These are phyloP conservation scores for Pelochelys cantorii DNA, from an alignment of 2,797 vertebrate species.

Conservation along the genomic window DNA sequence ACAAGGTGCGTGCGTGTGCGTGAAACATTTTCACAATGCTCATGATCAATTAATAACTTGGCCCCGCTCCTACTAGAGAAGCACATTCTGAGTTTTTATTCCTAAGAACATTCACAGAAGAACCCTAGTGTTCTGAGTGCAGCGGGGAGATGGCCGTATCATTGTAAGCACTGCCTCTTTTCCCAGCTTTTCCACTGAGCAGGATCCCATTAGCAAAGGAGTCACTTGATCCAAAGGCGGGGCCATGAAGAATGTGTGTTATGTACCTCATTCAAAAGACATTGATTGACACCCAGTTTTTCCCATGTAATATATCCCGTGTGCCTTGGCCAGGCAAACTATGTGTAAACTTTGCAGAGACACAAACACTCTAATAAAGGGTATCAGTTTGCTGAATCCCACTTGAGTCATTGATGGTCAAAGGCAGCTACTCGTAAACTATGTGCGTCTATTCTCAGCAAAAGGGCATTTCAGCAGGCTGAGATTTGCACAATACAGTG, in stretches of 20 bases:
- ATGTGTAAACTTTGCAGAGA: background rate
- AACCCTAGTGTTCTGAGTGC: background rate
- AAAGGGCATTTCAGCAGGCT: background rate
- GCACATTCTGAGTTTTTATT: no score
- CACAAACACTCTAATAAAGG: background rate
- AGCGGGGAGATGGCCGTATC: rapidly evolving
- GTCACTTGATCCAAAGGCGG: rapidly evolving
- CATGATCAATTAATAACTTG: rapidly evolving
- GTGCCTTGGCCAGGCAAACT: background rate
- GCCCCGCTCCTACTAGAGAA: background rate
- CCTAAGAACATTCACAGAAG: no score
- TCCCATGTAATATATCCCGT: background rate
- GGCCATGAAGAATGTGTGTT: background rate
- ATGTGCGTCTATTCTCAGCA: background rate
- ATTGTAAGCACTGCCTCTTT: background rate
- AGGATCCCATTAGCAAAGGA: background rate
- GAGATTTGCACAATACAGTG: background rate
- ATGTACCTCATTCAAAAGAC: background rate
- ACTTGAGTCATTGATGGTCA: background rate
- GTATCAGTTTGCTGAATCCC: background rate
- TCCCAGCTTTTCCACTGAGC: background rate
- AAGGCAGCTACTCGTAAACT: background rate
- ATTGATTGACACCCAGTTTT: background rate
- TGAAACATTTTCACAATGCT: background rate
- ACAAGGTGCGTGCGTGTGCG: background rate